Evolutionary conservation across 2,113 vertebrate species (phyloP).

Genomic region (Dasyurus viverrinus): DNA sequence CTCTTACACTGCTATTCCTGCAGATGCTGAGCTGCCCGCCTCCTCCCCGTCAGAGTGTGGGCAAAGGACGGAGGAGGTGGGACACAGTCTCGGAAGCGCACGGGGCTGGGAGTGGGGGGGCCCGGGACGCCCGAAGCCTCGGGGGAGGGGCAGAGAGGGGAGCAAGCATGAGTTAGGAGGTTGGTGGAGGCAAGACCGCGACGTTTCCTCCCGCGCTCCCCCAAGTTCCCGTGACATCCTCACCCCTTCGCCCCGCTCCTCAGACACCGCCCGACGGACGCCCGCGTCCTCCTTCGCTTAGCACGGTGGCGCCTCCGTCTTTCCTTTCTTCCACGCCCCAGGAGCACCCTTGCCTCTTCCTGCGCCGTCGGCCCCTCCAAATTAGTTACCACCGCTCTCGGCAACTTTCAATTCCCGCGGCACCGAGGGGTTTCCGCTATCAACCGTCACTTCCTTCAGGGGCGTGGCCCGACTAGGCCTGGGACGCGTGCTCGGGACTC

Average conservation of each 20-base stretch:
- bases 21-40: too few species aligned
- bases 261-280: rapidly evolving
- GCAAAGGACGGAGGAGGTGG: too few species aligned
- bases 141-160: too few species aligned
- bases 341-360: constrained; percentile 18
- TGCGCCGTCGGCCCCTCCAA: rapidly evolving
- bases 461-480: rapidly evolving
- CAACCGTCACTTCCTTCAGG: constrained; percentile 38
- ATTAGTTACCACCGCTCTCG: background rate
- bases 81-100: too few species aligned
- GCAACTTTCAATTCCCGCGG: background rate
- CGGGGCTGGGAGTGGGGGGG: too few species aligned
- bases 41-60: too few species aligned
- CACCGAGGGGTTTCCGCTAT: rapidly evolving
- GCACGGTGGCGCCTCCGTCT: rapidly evolving
- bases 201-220: background rate
- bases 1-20: too few species aligned
- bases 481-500: rapidly evolving
- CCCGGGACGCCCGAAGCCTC: background rate
- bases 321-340: background rate
- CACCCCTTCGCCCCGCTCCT: rapidly evolving
- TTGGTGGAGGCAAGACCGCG: too few species aligned
- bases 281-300: too few species aligned
- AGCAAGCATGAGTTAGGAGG: too few species aligned
- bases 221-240: rapidly evolving